Evolutionary conservation across 2,113 vertebrate genomes (phyloP).

Genomic region (Bujurquina vittata): DNA sequence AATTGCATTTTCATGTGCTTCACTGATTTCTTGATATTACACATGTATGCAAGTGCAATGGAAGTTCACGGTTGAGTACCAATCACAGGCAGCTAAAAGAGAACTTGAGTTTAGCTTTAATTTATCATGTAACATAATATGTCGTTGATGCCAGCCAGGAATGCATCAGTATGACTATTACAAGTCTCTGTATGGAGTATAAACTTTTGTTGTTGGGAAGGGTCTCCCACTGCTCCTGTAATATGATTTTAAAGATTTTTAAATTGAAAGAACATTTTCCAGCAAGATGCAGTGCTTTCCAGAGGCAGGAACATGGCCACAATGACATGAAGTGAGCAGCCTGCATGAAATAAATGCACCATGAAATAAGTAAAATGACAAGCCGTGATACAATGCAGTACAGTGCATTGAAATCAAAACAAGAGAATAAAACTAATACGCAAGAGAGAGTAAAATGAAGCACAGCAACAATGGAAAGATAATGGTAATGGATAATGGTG

Average conservation of each 20-base stretch:
- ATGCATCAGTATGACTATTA: slow-evolving; percentile 1
- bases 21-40: slow-evolving; percentile 26
- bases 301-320: neutral
- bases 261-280: slow-evolving; percentile 16
- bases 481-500: neutral
- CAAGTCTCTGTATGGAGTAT: slow-evolving; percentile 5
- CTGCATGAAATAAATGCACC: slow-evolving; percentile 2
- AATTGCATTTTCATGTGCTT: slow-evolving; percentile 36
- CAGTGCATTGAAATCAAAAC: neutral
- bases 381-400: neutral
- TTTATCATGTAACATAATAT: neutral
- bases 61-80: neutral
- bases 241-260: slow-evolving; percentile 15
- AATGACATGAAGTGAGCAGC: neutral
- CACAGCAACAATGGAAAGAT: neutral
- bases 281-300: neutral
- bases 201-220: neutral
- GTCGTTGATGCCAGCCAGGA: neutral
- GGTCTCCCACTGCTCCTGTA: neutral
- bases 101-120: neutral
- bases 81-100: neutral
- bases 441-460: neutral
- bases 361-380: slow-evolving; percentile 4
- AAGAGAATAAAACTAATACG: neutral
- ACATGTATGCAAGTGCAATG: neutral